Evolutionary conservation across 1,140 invertebrate genomes (phyloP).

Genomic region (Nasonia vitripennis): DNA sequence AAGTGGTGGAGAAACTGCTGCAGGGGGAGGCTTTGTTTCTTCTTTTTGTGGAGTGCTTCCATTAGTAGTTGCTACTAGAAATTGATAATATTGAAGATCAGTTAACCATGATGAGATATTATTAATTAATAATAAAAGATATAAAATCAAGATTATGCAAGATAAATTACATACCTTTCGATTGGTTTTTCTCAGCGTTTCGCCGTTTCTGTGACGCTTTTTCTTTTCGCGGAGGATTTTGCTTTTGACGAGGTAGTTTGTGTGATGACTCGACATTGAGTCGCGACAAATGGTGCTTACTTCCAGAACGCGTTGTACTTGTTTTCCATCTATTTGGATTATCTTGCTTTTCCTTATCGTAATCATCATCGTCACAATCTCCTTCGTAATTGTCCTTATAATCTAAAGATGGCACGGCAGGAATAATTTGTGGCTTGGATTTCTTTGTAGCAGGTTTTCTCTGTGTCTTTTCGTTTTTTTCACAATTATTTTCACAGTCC

Average conservation of each 20-base stretch:
- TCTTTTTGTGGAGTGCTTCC: conserved; percentile 59
- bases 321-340: conserved; percentile 72
- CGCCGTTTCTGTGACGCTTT: conserved; percentile 69
- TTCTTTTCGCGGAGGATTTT: conserved; percentile 68
- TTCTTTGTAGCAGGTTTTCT: conserved; percentile 68
- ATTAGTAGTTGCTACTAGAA: conserved; percentile 55
- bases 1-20: conserved; percentile 44
- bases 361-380: conserved; percentile 73
- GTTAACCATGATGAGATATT: conserved; percentile 37
- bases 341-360: conserved; percentile 69
- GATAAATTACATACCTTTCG: conserved; percentile 60
- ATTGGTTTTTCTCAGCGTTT: conserved; percentile 63
- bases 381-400: conserved; percentile 74
- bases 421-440: conserved; percentile 61
- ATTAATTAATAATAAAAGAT: not conserved
- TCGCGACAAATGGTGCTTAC: conserved; percentile 65
- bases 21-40: conserved; percentile 55
- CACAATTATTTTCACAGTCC: conserved; percentile 62
- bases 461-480: conserved; percentile 70
- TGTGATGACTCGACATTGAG: conserved; percentile 59
- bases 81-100: conserved; percentile 35
- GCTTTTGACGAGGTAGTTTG: conserved; percentile 65
- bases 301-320: conserved; percentile 63
- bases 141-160: not conserved
- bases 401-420: conserved; percentile 63